Base-by-base conservation (phyloP, 2,113 vertebrate genomes). In the Percopsis transmontana region DNA sequence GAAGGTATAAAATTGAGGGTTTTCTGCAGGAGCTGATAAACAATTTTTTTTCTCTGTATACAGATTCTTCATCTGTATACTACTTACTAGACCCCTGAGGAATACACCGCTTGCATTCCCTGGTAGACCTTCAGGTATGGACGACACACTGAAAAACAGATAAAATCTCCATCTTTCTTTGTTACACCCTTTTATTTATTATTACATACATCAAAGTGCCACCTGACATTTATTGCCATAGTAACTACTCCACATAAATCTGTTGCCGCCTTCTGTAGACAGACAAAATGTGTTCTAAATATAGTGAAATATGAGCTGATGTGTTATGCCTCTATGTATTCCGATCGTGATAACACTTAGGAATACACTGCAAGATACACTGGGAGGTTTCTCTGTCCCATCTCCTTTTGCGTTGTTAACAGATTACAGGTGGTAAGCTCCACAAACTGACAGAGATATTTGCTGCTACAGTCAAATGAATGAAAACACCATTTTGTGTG, bases 71-170 rank as follows among this genome's bases (percentile, higher is more conserved):
- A 15, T 33, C 67, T 62, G 41, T 19, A 16, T 56, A 16, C 0
- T 11, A 94, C 96, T 97, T 91, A 99, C 97, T 98, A 98, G 84
- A 97, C 90, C 72, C 94, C 96, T 38, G 97, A 99, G 2, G 95
- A 96, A 84, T 96, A 96, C 68, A 98, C 91, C 1, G 93, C 93
- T 70, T 97, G 95, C 96, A 98, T 96, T 70, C 93, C 96, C 85
- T 98, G 96, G 84, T 98, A 99, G 59, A 98, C 89, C 84, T 96
- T 98, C 86, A 99, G 83, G 77, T 97, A 98, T 2, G 94, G 94
- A 20, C 85, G 92, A 84, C 95, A 98, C 1, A 77, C 97, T 99
- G 91, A 11, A 80, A 82, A 85, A 79, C 74, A 74, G 76, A 67
- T 45, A 42, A 9, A 27, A 50, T 47, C 53, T 39, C 44, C 9